Percentiles rank a stretch among this genome's conserved stretches.
These are phyloP conservation scores for Spatula clypeata DNA, from an alignment of 2,797 vertebrate species.

Conservation along the genomic window DNA sequence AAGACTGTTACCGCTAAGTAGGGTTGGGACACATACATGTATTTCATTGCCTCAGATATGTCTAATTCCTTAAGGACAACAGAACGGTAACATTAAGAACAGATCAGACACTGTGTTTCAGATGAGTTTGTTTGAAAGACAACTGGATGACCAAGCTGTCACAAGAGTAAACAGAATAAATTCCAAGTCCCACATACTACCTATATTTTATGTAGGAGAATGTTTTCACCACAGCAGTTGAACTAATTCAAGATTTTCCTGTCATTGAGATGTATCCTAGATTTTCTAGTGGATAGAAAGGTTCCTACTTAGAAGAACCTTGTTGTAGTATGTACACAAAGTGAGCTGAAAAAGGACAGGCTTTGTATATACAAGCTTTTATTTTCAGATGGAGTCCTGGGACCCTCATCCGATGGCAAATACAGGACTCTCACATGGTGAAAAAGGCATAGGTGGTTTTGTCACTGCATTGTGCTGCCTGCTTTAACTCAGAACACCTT, in stretches of 20 bases:
- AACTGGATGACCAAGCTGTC: background rate
- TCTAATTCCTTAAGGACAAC: background rate
- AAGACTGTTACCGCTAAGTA: background rate
- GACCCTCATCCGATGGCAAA: background rate
- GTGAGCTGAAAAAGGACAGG: background rate
- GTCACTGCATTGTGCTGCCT: background rate
- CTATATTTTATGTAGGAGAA: background rate
- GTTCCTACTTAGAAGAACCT: background rate
- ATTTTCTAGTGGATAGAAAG: background rate
- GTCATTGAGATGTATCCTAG: background rate
- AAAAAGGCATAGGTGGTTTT: background rate
- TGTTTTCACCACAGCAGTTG: background rate
- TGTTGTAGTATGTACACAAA: background rate
- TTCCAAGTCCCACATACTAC: background rate
- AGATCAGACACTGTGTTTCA: background rate
- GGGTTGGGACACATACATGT: background rate
- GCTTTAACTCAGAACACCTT: background rate
- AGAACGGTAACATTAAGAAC: background rate
- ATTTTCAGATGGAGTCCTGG: background rate
- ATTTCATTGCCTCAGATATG: background rate
- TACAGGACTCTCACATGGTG: background rate
- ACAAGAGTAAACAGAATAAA: background rate
- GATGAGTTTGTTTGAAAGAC: background rate
- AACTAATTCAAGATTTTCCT: background rate
- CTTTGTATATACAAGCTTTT: background rate